phyloP scores from a whole-genome alignment of 1,140 invertebrate species.

The Anthonomus grandis region DNA sequence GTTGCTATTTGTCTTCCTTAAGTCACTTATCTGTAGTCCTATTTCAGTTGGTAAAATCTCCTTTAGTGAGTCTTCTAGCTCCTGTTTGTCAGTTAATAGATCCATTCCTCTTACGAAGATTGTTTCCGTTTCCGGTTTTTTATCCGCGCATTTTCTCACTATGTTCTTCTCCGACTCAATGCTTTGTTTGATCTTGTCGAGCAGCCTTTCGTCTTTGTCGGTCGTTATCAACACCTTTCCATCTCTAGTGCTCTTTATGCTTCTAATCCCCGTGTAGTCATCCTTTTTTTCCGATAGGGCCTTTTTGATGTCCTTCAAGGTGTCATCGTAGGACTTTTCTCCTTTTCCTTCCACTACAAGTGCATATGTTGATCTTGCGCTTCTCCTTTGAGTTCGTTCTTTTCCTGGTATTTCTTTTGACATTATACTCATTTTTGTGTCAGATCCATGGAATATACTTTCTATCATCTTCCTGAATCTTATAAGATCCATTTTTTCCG shows the following conservation, averaged over 20 bases:
- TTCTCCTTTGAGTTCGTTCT: neutral
- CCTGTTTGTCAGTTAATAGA: neutral
- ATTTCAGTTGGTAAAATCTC: neutral
- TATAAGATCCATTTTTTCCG: neutral
- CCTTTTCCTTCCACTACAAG: neutral
- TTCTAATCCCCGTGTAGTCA: neutral
- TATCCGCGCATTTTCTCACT: neutral
- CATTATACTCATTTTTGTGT: neutral
- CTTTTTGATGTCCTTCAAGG: neutral
- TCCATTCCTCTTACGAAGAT: slow-evolving; percentile 15
- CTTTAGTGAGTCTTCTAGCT: slow-evolving; percentile 7
- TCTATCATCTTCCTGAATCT: slow-evolving; percentile 5
- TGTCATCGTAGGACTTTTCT: neutral
- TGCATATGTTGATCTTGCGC: neutral
- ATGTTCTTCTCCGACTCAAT: neutral
- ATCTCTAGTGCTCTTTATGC: slow-evolving; percentile 4
- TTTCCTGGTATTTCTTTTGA: slow-evolving; percentile 4
- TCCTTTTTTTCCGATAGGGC: neutral
- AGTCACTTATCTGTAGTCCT: neutral
- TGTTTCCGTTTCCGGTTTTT: neutral
- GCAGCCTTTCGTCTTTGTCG: neutral
- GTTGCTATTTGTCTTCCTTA: neutral
- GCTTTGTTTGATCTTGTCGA: neutral
- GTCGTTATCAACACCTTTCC: neutral
- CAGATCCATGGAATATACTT: neutral